Base-by-base conservation (phyloP, 2,113 vertebrate genomes). In the Dascyllus trimaculatus region DNA sequence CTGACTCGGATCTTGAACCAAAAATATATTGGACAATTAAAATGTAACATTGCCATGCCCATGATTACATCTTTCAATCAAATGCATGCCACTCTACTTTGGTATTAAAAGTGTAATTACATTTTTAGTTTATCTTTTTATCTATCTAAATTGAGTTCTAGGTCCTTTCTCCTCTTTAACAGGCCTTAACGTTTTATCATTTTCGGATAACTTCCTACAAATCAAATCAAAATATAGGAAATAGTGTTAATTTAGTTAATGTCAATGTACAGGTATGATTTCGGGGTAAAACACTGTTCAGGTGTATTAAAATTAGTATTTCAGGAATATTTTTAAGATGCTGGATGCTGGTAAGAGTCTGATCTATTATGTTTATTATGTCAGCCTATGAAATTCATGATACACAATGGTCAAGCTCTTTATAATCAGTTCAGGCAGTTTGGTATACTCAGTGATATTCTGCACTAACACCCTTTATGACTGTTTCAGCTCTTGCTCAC, bases 121-220 rank as follows among this genome's bases (percentile, higher is more conserved):
- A 19, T 75, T 22, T 61, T 73, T 22, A 29, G 45, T 75, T 80
- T 82, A 84, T 85, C 79, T 84, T 32, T 15, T 67, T 61, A 60
- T 79, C 69, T 69, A 78, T 90, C 58, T 86, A 87, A 85, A 89
- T 84, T 85, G 73, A 74, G 64, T 58, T 84, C 7, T 26, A 69
- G 46, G 48, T 54, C 25, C 65, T 61, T 81, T 17, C 38, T n/a
- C 56, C 8, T 29, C 15, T 71, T 60, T 43, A 77, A 64, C 48
- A 68, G 21, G 48, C 2, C 0, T 52, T 53, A 21, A 73, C 58
- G 15, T 26, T 75, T 64, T 64, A 29, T 65, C 56, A 67, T 77
- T 73, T 45, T 22, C 14, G 45, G 21, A 77, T 56, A 64, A 61
- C 17, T 49, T 69, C 19, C 24, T 24, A 15, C 52, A 78, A 74